Base-by-base conservation (phyloP, 2,113 vertebrate genomes). In the Probosciger aterrimus region DNA sequence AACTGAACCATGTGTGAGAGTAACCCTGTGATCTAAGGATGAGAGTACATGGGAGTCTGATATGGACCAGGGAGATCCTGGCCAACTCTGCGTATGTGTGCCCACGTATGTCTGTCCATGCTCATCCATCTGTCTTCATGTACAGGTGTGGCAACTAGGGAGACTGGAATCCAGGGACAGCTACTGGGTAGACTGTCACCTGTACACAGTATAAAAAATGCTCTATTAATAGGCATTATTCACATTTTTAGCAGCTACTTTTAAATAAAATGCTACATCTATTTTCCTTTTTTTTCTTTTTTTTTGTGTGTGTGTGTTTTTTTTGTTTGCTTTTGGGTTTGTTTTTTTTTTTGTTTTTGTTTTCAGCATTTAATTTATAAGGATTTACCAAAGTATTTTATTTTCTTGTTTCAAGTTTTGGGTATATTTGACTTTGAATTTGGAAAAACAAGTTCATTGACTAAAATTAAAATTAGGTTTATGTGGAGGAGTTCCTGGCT, bases 1-100 rank as follows among this genome's bases (percentile, higher is more conserved):
- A 62, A 27, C 35, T n/a, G 24, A 62, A 71, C 30, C 60, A 6
- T 11, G 8, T 23, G 23, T 62, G 37, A 18, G 49, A 24, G 7
- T 31, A 20, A 3, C 22, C 1, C 0, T 16, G 6, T 20, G 7
- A 12, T 37, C 23, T 24, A 43, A 62, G 33, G 5, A 19, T 60
- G 14, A 46, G 15, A 79, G 20, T 18, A 65, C 10, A 25, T 19
- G 1, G 8, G 7, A 5, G 5, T 64, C 19, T 62, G 10, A 33
- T 69, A 14, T 10, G 22, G 62, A 71, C 15, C 6, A 18, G 20
- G 7, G 33, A 10, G 60, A 14, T 53, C 12, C 41, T 67, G 74
- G 12, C 46, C 23, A 35, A 6, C 24, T 19, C 6, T 27, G 4
- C 16, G 18, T 23, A 13, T 46, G 9, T 30, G 8, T 16, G 12